phyloP scores from a whole-genome alignment of 1,140 invertebrate species.

The Hermetia illucens region DNA sequence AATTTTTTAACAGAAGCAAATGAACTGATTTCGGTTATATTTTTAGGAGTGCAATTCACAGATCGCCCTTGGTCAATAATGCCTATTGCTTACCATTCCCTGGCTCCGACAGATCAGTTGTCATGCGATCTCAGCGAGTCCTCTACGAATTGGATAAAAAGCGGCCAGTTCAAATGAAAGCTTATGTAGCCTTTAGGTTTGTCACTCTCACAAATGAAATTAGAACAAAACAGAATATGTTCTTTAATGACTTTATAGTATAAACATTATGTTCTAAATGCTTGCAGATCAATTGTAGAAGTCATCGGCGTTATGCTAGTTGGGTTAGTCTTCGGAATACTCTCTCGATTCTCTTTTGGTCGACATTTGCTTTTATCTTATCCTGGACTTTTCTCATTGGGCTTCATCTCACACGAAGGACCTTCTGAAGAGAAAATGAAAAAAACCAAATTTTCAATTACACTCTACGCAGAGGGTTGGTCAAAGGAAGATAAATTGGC shows the following conservation, averaged over 20 bases:
- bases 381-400: slow-evolving; percentile 59
- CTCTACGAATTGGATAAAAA: slow-evolving; percentile 51
- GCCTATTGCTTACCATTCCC: slow-evolving; percentile 66
- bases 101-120: slow-evolving; percentile 66
- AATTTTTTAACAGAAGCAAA: slow-evolving; percentile 8
- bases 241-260: no score
- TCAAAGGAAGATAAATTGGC: slow-evolving; percentile 42
- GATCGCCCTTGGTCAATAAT: slow-evolving; percentile 36
- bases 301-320: slow-evolving; percentile 37
- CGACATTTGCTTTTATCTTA: slow-evolving; percentile 50
- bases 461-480: slow-evolving; percentile 67
- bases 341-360: slow-evolving; percentile 49
- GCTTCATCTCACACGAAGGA: slow-evolving; percentile 49
- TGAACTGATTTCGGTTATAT: slow-evolving; percentile 14
- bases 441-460: slow-evolving; percentile 46
- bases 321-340: slow-evolving; percentile 43
- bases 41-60: slow-evolving; percentile 38
- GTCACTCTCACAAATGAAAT: slow-evolving; percentile 1
- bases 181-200: slow-evolving; percentile 42
- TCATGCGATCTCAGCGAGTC: slow-evolving; percentile 58
- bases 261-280: no score
- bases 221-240: no score
- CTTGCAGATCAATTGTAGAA: slow-evolving; percentile 23
- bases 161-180: slow-evolving; percentile 52
- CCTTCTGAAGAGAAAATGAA: slow-evolving; percentile 48